Evolutionary conservation across 1,140 invertebrate genomes (phyloP).

Genomic region (Bombus turneri): DNA sequence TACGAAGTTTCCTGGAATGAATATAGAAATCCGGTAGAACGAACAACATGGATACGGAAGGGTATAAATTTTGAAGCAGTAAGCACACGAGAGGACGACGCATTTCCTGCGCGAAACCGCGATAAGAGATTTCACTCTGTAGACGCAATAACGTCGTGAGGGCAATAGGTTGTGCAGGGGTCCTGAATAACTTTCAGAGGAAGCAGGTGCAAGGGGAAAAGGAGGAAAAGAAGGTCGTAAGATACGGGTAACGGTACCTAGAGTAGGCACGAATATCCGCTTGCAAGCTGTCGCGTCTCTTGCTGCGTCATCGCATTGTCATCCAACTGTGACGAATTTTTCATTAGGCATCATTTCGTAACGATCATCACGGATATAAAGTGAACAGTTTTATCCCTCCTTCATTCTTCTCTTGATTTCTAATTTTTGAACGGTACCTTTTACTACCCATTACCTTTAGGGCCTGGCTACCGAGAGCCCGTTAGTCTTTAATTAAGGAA

Average conservation of each 20-base stretch:
- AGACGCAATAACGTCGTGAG: constrained; percentile 35
- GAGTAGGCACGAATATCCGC: constrained; percentile 80
- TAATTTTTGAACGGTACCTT: constrained; percentile 32
- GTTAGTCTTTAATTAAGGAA: constrained; percentile 63
- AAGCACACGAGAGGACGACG: neutral
- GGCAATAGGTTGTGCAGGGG: constrained; percentile 47
- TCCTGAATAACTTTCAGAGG: constrained; percentile 54
- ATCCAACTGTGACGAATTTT: constrained; percentile 64
- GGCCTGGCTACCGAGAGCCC: constrained; percentile 3
- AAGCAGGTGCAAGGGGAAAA: constrained; percentile 33
- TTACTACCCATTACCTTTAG: constrained; percentile 1
- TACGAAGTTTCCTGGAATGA: neutral
- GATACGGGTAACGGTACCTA: constrained; percentile 75
- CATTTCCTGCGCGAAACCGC: constrained; percentile 52
- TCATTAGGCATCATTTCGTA: constrained; percentile 16
- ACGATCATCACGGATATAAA: neutral
- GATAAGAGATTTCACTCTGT: constrained; percentile 34
- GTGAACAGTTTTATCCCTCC: neutral
- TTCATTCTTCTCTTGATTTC: constrained; percentile 1
- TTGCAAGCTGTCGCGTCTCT: constrained; percentile 77
- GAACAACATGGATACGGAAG: constrained; percentile 21
- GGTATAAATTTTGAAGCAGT: constrained; percentile 19
- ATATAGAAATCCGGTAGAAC: neutral
- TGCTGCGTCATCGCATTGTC: constrained; percentile 73
- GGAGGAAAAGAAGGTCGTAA: constrained; percentile 40